phyloP scores from a whole-genome alignment of 2,888 invertebrate species.

The Microctonus hyperodae region DNA sequence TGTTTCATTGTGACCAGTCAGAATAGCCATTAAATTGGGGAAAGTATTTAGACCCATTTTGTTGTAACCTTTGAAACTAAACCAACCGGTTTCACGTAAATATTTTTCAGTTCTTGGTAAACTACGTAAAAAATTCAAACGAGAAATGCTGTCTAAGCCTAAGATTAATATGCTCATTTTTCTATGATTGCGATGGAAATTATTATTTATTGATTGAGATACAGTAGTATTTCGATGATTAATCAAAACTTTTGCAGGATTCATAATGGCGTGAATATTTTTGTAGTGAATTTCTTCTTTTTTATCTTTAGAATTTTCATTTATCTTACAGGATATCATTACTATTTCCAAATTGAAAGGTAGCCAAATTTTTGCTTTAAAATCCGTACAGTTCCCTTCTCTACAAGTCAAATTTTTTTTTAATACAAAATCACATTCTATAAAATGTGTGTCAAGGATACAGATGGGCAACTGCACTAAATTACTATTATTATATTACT shows the following conservation, averaged over 20 bases:
- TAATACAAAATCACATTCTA: not conserved
- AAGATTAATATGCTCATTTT: constrained; percentile 76
- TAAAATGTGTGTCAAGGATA: constrained; percentile 54
- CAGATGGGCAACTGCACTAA: constrained; percentile 81
- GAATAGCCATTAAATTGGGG: constrained; percentile 85
- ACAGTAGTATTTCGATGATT: constrained; percentile 56
- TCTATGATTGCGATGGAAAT: constrained; percentile 32
- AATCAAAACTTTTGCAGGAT: constrained; percentile 64
- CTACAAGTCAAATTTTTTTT: constrained; percentile 56
- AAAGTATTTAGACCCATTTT: constrained; percentile 89
- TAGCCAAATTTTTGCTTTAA: constrained; percentile 59
- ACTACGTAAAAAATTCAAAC: constrained; percentile 77
- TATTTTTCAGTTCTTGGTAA: constrained; percentile 77
- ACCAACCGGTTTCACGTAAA: constrained; percentile 74
- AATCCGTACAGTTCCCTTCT: constrained; percentile 71
- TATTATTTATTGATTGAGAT: constrained; percentile 9
- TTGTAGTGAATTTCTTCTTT: constrained; percentile 60
- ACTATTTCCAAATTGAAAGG: constrained; percentile 63
- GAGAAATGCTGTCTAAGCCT: constrained; percentile 86
- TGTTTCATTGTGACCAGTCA: constrained; percentile 72
- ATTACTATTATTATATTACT: constrained; percentile 67
- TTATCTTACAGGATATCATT: constrained; percentile 64
- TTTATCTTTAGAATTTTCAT: constrained; percentile 36
- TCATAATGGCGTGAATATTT: constrained; percentile 68
- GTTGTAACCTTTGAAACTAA: constrained; percentile 77